Evolutionary conservation across 2,888 invertebrate species (phyloP).

Genomic region (Corbicula japonica): DNA sequence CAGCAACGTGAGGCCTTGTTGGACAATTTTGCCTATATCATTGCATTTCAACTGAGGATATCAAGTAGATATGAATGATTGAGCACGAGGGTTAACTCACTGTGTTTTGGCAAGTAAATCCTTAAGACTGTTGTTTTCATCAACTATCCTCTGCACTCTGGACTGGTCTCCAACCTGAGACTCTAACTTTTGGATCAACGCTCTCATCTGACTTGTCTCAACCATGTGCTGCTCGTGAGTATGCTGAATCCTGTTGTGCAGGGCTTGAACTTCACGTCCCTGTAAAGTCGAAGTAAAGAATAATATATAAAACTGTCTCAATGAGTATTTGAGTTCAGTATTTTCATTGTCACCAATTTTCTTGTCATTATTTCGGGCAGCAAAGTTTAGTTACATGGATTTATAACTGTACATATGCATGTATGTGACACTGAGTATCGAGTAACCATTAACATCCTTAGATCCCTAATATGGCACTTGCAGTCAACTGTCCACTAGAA

Average conservation of each 20-base stretch:
- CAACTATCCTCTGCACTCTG: conserved; percentile 70
- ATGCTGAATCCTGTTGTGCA: conserved; percentile 89
- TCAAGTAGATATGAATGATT: too few relatives aligned
- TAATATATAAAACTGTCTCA: neutral
- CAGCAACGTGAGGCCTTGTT: too few relatives aligned
- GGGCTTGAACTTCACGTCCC: conserved; percentile 89
- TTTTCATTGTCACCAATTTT: too few relatives aligned
- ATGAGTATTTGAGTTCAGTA: neutral
- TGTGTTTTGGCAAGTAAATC: conserved; percentile 77
- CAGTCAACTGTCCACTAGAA: too few relatives aligned
- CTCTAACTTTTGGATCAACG: conserved; percentile 77
- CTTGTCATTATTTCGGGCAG: too few relatives aligned
- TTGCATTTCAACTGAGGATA: too few relatives aligned
- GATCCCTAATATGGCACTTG: too few relatives aligned
- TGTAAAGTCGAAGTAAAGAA: conserved; percentile 83
- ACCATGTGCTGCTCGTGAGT: conserved; percentile 88
- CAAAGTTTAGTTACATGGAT: too few relatives aligned
- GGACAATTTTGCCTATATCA: too few relatives aligned
- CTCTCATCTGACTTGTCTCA: conserved; percentile 89
- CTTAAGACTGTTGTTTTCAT: conserved; percentile 83
- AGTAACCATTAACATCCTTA: too few relatives aligned
- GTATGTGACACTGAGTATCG: too few relatives aligned
- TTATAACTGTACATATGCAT: too few relatives aligned
- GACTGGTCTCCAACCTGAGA: conserved; percentile 66
- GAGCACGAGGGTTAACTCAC: conserved; percentile 69